Conservation (phyloP, 2,113 vertebrate species). For the Trochalopteron elliotii region DNA sequence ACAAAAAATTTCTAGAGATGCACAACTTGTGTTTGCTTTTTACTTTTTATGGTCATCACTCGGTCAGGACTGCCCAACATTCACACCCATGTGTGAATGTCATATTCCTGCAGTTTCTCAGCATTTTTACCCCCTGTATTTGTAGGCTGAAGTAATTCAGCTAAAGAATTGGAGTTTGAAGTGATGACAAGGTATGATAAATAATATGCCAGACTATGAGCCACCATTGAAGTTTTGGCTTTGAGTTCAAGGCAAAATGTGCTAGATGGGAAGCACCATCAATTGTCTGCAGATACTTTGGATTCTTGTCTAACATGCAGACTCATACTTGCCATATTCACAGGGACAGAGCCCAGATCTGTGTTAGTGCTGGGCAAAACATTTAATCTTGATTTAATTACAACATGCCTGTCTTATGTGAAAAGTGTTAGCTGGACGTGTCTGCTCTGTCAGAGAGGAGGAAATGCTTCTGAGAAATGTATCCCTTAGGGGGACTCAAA, state of each 20-base stretch:
- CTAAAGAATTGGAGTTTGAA: not conserved
- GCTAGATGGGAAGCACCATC: not conserved
- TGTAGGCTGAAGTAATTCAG: not conserved
- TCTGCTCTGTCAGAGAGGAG: not conserved
- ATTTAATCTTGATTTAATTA: slow-evolving; percentile 11
- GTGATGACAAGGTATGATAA: not conserved
- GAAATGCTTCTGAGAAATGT: slow-evolving; percentile 14
- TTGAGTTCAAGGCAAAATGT: not conserved
- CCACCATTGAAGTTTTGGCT: not conserved
- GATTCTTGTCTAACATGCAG: not conserved
- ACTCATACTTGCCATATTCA: not conserved
- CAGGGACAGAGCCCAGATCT: not conserved
- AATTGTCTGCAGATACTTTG: slow-evolving; percentile 18
- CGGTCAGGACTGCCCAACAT: not conserved
- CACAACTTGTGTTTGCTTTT: not conserved
- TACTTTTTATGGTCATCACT: not conserved
- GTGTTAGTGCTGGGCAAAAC: not conserved
- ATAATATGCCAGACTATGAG: not conserved
- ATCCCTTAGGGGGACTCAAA: not conserved
- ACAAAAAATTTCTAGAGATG: not conserved
- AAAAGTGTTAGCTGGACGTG: not conserved
- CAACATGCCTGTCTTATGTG: not conserved
- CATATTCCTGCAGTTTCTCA: not conserved
- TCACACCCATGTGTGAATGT: not conserved
- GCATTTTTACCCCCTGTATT: not conserved